These are phyloP conservation scores for Anisognathus igniventris DNA, from an alignment of 2,797 vertebrate genomes.

Conservation along the genomic window DNA sequence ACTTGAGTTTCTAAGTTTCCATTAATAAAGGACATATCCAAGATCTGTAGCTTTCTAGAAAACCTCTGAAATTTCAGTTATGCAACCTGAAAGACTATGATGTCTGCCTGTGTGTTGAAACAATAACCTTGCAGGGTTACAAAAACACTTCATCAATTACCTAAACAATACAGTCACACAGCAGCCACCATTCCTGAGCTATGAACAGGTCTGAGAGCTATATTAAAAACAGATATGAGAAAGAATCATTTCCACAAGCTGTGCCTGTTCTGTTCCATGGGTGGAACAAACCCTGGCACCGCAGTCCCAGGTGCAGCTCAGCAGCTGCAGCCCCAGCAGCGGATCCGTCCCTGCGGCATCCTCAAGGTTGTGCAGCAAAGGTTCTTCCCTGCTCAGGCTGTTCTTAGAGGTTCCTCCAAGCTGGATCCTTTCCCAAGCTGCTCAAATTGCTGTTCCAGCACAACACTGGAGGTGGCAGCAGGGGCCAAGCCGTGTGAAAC, in stretches of 20 bases:
- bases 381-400: not conserved
- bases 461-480: conserved; percentile 48
- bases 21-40: not conserved
- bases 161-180: not conserved
- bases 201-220: not conserved
- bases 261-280: not conserved
- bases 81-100: not conserved
- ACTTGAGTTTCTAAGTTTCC: not conserved
- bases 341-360: not conserved
- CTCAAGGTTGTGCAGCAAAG: conserved; percentile 27
- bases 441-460: conserved; percentile 14
- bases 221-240: not conserved
- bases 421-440: conserved; percentile 17
- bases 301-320: not conserved
- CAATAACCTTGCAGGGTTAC: not conserved
- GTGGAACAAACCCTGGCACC: not conserved
- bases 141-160: not conserved
- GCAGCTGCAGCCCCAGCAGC: conserved; percentile 5
- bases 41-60: not conserved
- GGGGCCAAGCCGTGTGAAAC: not conserved
- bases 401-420: not conserved
- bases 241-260: not conserved
- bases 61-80: not conserved
- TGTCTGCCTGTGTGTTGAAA: not conserved
- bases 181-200: not conserved